Conservation (phyloP, 2,888 invertebrate genomes). For the Drosophila yooni region DNA sequence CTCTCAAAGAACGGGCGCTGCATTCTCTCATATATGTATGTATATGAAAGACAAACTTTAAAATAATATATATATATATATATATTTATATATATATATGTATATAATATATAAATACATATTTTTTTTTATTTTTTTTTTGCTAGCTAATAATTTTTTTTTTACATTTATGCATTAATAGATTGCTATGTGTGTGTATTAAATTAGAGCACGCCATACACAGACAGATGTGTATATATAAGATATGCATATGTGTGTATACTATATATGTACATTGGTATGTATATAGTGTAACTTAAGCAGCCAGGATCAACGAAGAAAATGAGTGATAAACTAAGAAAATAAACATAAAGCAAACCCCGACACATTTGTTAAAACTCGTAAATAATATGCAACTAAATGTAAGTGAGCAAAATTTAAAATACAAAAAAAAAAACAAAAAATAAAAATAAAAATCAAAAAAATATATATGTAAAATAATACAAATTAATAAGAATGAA, state of each 20-base stretch:
- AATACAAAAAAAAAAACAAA: not conserved
- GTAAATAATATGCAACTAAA: conserved; percentile 32
- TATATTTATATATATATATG: conserved; percentile 9
- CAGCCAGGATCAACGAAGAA: conserved; percentile 84
- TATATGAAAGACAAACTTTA: conserved; percentile 8
- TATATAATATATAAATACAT: conserved; percentile 4
- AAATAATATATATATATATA: conserved; percentile 22
- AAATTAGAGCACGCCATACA: conserved; percentile 23
- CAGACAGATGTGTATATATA: conserved; percentile 32
- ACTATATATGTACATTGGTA: conserved; percentile 32
- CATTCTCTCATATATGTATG: conserved; percentile 22
- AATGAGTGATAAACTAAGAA: conserved; percentile 82
- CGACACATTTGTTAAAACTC: conserved; percentile 47
- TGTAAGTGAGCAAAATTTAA: conserved; percentile 30
- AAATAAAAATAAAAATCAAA: not conserved
- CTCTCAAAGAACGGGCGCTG: conserved; percentile 38
- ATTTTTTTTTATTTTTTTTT: conserved; percentile 34
- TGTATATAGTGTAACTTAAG: conserved; percentile 58
- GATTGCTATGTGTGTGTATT: conserved; percentile 37
- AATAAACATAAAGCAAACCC: conserved; percentile 19
- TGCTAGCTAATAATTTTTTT: conserved; percentile 57
- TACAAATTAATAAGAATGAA: not conserved
- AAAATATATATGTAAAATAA: not conserved
- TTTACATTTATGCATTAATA: conserved; percentile 34
- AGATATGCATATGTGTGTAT: conserved; percentile 21